Evolutionary conservation across 2,113 vertebrate genomes (phyloP), one percentile per base, ranked within the genome.

Genomic region (Calidris pygmaea): DNA sequence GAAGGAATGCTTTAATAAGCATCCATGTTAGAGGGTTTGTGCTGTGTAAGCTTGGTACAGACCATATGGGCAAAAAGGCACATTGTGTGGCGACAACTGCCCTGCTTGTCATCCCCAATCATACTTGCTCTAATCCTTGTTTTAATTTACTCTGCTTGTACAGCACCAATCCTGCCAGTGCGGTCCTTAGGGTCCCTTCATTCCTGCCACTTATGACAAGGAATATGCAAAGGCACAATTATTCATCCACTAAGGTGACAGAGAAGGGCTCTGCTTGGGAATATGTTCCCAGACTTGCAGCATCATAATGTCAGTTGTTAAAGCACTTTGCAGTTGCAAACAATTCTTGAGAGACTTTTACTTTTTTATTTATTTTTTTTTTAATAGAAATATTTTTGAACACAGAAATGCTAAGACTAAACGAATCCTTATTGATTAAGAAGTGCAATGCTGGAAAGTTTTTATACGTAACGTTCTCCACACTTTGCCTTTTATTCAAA

Each of bases 141-240:
- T 99, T 99, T 99, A 99, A 99, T 99, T 99, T 99, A 99, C 99
- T 99, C 98, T 98, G 98, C 98, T 98, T 98, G 97, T 98, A 98
- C 98, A 98, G 98, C 98, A 97, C 98, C 98, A 97, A 97, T 92
- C 98, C 98, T 98, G 98, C 98, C 98, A 98, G 98, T 97, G 97
- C 96, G 89, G 98, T 99, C 99, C 99, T 99, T 98, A 76, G 98
- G 99, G 99, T 98, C 98, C 98, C 98, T 98, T 99, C 98, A 99
- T 98, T 99, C 98, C 98, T 98, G 98, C 98, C 97, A 98, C 96
- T 95, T 97, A 98, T 99, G 99, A 99, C 99, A 99, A 98, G 98
- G 98, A 98, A 98, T 98, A 99, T 99, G 99, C 98, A 99, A 98
- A 98, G 98, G 98, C 98, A 98, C 98, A 98, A 99, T 99, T 98